A percentile compares a stretch with the other conserved stretches of the same genome.
phyloP scores from a whole-genome alignment of 2,113 vertebrate genomes.

The Atractosteus spatula region DNA sequence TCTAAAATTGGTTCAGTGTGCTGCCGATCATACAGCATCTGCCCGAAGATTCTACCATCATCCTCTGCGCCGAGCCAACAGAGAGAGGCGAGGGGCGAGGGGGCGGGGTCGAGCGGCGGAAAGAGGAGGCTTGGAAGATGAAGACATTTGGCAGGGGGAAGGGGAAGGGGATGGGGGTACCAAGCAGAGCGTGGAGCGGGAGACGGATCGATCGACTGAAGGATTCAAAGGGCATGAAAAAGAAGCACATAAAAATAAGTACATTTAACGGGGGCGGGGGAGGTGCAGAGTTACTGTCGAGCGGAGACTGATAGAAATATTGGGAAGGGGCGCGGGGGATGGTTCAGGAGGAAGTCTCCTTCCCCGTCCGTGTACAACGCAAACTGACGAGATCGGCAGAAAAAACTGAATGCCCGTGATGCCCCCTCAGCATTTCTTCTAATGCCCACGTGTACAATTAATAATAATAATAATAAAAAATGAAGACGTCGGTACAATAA shows the following conservation, averaged over 20 bases:
- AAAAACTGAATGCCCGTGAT: too few relatives aligned
- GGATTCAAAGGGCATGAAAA: too few relatives aligned
- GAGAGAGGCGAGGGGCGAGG: background rate
- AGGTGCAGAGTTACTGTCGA: background rate
- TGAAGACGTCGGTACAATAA: too few relatives aligned
- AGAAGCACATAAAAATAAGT: too few relatives aligned
- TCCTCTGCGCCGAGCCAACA: conserved; percentile 1
- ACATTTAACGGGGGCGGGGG: background rate
- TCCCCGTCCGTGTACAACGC: background rate
- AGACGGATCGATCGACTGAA: background rate
- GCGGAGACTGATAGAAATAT: too few relatives aligned
- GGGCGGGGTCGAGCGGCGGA: background rate
- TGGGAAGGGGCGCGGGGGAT: background rate
- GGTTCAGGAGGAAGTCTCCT: conserved; percentile 1
- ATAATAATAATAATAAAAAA: too few relatives aligned
- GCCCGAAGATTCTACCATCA: conserved; percentile 11
- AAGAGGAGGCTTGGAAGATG: background rate
- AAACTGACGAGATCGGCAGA: too few relatives aligned
- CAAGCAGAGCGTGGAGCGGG: background rate
- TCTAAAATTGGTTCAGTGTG: background rate
- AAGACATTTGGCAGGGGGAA: background rate
- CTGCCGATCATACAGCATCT: background rate
- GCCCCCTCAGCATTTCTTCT: too few relatives aligned
- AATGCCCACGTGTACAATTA: too few relatives aligned
- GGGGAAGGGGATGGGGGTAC: background rate